A percentile compares a stretch with the other conserved stretches of the same genome.
Evolutionary conservation across 1,140 invertebrate genomes (phyloP).

Genomic region (Brachionus angularis): DNA sequence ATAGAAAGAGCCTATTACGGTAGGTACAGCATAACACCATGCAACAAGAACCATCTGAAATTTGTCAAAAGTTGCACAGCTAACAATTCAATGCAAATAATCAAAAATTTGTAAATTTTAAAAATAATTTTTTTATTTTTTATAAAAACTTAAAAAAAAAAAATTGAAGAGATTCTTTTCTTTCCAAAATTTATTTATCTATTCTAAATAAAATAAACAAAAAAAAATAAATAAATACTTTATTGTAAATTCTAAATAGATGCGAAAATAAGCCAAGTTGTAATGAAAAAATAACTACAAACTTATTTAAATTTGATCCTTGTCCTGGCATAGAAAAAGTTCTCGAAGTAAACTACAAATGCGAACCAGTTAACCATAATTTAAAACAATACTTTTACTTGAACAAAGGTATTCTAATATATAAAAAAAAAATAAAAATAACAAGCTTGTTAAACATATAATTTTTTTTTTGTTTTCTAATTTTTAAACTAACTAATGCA

Average conservation of each 20-base stretch:
- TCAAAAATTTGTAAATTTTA: constrained; percentile 20
- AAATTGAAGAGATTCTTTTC: constrained; percentile 32
- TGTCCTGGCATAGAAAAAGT: constrained; percentile 26
- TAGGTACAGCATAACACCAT: constrained; percentile 39
- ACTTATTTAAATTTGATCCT: neutral
- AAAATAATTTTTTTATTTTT: neutral
- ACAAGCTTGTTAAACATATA: too few relatives aligned
- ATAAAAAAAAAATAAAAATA: neutral
- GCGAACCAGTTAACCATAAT: too few relatives aligned
- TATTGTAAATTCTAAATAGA: too few relatives aligned
- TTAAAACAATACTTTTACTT: too few relatives aligned
- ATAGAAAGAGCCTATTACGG: constrained; percentile 39
- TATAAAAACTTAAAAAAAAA: too few relatives aligned
- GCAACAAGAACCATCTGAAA: constrained; percentile 33
- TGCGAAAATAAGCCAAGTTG: constrained; percentile 15
- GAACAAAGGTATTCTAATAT: neutral
- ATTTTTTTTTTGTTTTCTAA: too few relatives aligned
- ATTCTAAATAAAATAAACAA: too few relatives aligned
- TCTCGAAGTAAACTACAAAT: constrained; percentile 34
- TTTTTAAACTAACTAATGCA: too few relatives aligned
- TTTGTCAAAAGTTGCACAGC: constrained; percentile 34
- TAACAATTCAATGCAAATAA: constrained; percentile 25
- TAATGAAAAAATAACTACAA: constrained; percentile 5
- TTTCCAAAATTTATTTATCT: too few relatives aligned
- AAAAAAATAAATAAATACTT: too few relatives aligned